Evolutionary conservation across 2,113 vertebrate genomes (phyloP).

Genomic region (Fulica atra): DNA sequence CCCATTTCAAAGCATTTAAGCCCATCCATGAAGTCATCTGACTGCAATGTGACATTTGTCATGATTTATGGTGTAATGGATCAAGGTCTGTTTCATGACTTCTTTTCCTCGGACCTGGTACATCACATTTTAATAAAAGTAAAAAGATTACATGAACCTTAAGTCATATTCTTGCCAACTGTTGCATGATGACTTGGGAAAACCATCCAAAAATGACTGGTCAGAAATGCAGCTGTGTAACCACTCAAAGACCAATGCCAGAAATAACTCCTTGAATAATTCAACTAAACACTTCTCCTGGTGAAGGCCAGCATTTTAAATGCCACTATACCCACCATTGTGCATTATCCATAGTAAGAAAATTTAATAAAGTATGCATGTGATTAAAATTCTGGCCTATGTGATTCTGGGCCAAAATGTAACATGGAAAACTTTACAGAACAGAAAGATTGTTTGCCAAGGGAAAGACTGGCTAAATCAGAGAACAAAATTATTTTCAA

Average conservation of each 20-base stretch:
- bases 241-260: background rate
- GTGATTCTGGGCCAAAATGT: background rate
- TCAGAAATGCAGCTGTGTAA: constrained; percentile 53
- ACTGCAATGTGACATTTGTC: background rate
- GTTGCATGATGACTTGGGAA: background rate
- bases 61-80: background rate
- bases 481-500: background rate
- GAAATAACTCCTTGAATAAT: constrained; percentile 37
- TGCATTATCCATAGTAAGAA: background rate
- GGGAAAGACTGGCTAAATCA: constrained; percentile 3
- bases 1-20: constrained; percentile 20
- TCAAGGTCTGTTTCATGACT: background rate
- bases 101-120: constrained; percentile 1
- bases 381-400: background rate
- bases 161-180: constrained; percentile 6
- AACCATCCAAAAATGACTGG: background rate
- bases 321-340: background rate
- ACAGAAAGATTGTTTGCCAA: constrained; percentile 18
- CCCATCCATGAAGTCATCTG: constrained; percentile 5
- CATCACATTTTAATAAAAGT: constrained; percentile 14
- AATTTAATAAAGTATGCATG: background rate
- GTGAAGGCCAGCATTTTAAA: background rate
- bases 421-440: constrained; percentile 48
- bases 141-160: background rate
- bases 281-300: background rate